phyloP scores from a whole-genome alignment of 2,113 vertebrate species.

The Heterotilapia buettikoferi region DNA sequence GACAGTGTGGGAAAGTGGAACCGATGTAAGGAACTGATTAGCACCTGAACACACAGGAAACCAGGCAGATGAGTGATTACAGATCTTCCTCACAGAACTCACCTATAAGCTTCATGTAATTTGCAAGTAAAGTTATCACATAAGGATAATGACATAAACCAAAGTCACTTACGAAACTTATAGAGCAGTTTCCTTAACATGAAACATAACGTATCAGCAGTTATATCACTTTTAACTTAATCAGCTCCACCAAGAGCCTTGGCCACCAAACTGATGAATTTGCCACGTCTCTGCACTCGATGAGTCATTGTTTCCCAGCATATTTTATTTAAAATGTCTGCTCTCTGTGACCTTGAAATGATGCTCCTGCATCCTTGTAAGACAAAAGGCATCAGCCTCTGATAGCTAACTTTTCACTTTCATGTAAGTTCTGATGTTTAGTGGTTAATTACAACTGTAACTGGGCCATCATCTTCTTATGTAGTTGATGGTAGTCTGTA shows the following conservation, averaged over 20 bases:
- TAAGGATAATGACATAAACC: rapidly evolving
- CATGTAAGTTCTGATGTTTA: neutral
- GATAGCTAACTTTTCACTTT: neutral
- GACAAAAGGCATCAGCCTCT: rapidly evolving
- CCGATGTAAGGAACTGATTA: rapidly evolving
- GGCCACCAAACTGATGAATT: rapidly evolving
- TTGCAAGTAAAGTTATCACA: neutral
- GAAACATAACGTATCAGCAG: rapidly evolving
- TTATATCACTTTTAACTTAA: rapidly evolving
- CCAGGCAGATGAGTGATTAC: neutral
- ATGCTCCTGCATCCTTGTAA: rapidly evolving
- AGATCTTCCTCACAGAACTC: rapidly evolving
- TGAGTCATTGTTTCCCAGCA: rapidly evolving
- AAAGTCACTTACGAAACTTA: neutral
- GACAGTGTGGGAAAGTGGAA: neutral
- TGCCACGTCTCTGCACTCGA: rapidly evolving
- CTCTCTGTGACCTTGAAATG: neutral
- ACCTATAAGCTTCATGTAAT: rapidly evolving
- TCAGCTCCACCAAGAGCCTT: rapidly evolving
- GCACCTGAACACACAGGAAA: rapidly evolving
- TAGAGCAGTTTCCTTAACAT: neutral
- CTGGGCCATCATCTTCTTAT: rapidly evolving
- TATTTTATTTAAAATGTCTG: rapidly evolving
- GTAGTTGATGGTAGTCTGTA: neutral
- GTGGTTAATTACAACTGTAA: rapidly evolving